phyloP scores from a whole-genome alignment of 2,888 invertebrate genomes.

The Lamellibrachia columna region DNA sequence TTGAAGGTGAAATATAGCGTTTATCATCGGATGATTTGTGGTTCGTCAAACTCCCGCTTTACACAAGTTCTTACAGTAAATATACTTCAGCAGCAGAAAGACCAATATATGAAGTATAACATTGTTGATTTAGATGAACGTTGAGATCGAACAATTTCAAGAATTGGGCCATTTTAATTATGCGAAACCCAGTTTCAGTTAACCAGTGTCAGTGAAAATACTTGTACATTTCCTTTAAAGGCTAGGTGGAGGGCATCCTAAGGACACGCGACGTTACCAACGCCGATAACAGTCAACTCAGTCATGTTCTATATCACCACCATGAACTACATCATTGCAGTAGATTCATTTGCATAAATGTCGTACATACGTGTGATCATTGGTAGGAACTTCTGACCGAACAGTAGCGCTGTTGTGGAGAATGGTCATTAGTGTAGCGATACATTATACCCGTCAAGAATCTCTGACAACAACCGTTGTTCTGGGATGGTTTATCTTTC shows the following conservation, averaged over 20 bases:
- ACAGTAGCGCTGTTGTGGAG: not conserved
- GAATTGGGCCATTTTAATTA: no score
- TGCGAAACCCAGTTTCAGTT: no score
- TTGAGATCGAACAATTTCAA: no score
- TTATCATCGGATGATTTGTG: no score
- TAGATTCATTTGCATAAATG: not conserved
- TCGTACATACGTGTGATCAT: not conserved
- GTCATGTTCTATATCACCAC: not conserved
- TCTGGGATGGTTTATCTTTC: not conserved
- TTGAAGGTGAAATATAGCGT: no score
- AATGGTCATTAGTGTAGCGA: not conserved
- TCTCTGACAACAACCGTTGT: not conserved
- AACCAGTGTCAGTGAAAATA: no score
- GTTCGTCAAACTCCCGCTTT: no score
- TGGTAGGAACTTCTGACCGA: not conserved
- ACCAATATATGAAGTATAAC: no score
- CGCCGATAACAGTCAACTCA: not conserved
- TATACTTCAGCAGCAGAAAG: no score
- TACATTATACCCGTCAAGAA: not conserved
- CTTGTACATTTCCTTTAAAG: not conserved
- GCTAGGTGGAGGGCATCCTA: not conserved
- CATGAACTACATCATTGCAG: not conserved
- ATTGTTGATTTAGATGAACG: no score
- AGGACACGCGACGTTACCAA: not conserved
- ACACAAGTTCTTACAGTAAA: no score